A percentile compares a stretch with the other conserved stretches of the same genome.
Evolutionary conservation across 2,888 invertebrate genomes (phyloP).

Genomic region (Phrixothrix hirtus): DNA sequence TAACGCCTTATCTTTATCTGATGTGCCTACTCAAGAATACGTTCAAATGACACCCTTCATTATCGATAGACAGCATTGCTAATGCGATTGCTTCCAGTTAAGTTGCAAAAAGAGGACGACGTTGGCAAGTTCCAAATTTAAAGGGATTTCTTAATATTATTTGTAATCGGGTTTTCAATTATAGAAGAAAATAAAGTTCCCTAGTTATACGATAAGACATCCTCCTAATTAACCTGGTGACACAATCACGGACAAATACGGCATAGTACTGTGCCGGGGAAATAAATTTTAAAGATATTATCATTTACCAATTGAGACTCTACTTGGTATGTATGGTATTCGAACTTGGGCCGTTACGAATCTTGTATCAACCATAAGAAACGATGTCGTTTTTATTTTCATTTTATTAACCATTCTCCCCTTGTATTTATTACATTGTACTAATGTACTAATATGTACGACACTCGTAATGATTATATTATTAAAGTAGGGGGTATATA

Average conservation of each 20-base stretch:
- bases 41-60: slow-evolving; percentile 27
- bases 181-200: slow-evolving; percentile 7
- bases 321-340: background rate
- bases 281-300: slow-evolving; percentile 46
- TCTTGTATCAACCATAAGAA: too few species aligned
- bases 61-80: slow-evolving; percentile 15
- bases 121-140: too few species aligned
- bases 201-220: slow-evolving; percentile 39
- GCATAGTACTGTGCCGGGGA: slow-evolving; percentile 45
- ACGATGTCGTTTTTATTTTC: too few species aligned
- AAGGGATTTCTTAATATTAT: too few species aligned
- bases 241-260: slow-evolving; percentile 49
- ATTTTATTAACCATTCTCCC: too few species aligned
- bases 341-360: too few species aligned
- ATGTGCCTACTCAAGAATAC: slow-evolving; percentile 30
- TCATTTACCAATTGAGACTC: slow-evolving; percentile 43
- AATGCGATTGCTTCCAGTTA: slow-evolving; percentile 28
- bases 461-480: too few species aligned
- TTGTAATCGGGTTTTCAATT: too few species aligned
- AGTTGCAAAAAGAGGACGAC: slow-evolving; percentile 2
- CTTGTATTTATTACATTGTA: too few species aligned
- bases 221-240: slow-evolving; percentile 50
- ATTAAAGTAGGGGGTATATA: too few species aligned
- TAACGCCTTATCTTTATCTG: slow-evolving; percentile 33
- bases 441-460: too few species aligned